A percentile compares a stretch with the other conserved stretches of the same genome.
Evolutionary conservation across 92 coral and sea anemone genomes (phyloP).

Genomic region (Paragorgia papillata): DNA sequence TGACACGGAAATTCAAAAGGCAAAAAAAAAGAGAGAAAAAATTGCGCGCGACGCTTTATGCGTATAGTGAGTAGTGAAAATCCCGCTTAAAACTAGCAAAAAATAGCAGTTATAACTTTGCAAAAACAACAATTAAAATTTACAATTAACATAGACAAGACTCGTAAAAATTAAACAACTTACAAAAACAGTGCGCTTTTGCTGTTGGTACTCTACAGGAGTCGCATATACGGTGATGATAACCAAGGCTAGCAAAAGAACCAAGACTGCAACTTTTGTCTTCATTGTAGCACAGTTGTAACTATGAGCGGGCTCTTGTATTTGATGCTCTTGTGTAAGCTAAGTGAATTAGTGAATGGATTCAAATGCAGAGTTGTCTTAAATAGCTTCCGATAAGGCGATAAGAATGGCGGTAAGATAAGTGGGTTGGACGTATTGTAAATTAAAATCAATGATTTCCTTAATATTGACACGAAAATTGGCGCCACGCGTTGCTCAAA

Average conservation of each 20-base stretch:
- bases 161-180: background rate
- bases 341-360: background rate
- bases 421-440: background rate
- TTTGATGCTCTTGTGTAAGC: background rate
- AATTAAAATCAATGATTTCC: background rate
- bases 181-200: background rate
- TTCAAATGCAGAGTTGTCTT: background rate
- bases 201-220: background rate
- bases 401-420: background rate
- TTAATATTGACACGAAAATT: background rate
- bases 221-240: background rate
- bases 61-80: too few relatives aligned
- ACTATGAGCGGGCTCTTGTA: background rate
- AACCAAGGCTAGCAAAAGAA: background rate
- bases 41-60: too few relatives aligned
- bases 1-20: too few relatives aligned
- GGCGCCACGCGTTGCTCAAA: background rate
- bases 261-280: background rate
- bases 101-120: too few relatives aligned
- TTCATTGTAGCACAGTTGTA: background rate
- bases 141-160: too few relatives aligned
- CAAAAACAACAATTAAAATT: too few relatives aligned
- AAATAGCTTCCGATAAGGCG: background rate
- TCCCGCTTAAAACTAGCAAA: too few relatives aligned
- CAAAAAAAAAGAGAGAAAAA: too few relatives aligned